Evolutionary conservation across 2,113 vertebrate genomes (phyloP).

Genomic region (Peromyscus californicus): DNA sequence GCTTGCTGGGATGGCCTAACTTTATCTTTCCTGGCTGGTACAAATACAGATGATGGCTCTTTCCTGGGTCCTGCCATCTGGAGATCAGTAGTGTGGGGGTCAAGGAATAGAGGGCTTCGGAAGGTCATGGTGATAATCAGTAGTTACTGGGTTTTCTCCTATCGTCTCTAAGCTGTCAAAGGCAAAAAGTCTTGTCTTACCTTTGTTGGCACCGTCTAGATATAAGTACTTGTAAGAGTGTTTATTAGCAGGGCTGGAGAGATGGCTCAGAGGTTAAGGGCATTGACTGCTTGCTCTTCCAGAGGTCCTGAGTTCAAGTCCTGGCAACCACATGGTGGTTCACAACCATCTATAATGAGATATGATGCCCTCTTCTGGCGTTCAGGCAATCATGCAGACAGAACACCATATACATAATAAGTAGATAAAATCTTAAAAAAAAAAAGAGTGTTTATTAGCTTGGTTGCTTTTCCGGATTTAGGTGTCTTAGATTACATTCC

Average conservation of each 20-base stretch:
- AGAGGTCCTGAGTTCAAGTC: too few species aligned
- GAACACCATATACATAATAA: too few species aligned
- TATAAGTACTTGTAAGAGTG: not conserved
- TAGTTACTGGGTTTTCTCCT: not conserved
- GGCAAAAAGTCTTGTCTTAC: not conserved
- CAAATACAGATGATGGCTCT: not conserved
- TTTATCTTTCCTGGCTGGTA: not conserved
- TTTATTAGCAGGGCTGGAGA: not conserved
- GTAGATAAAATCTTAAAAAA: too few species aligned
- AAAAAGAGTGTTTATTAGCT: not conserved
- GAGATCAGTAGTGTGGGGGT: not conserved
- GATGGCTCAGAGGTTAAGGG: too few species aligned
- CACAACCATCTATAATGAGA: too few species aligned
- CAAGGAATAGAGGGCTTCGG: not conserved
- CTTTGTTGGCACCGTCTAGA: not conserved
- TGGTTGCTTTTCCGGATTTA: not conserved
- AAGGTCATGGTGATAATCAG: not conserved
- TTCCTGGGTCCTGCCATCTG: conserved; percentile 19
- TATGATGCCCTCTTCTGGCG: too few species aligned
- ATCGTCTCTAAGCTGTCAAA: not conserved
- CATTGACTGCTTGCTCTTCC: too few species aligned
- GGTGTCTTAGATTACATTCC: not conserved
- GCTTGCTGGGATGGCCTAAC: not conserved
- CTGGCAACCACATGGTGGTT: too few species aligned
- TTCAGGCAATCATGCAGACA: too few species aligned